A percentile compares a stretch with the other conserved stretches of the same genome.
These are phyloP conservation scores for Pipistrellus nathusii DNA, from an alignment of 2,797 vertebrate species.

Conservation along the genomic window DNA sequence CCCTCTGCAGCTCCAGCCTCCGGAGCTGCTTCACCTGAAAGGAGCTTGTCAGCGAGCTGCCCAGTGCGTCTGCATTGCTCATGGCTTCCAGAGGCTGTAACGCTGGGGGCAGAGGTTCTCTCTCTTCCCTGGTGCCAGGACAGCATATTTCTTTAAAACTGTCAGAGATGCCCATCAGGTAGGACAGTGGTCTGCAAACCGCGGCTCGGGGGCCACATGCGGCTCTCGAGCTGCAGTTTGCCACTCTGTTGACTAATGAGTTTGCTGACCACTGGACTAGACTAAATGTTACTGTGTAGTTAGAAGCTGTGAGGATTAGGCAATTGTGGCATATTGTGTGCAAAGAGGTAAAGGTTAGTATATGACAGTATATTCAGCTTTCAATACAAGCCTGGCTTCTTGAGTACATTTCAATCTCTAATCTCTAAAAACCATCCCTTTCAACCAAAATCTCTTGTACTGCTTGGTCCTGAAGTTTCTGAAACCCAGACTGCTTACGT, in stretches of 20 bases:
- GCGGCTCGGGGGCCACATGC: too few species aligned
- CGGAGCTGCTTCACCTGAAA: not conserved
- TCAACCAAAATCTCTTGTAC: not conserved
- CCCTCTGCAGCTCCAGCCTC: not conserved
- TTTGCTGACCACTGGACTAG: too few species aligned
- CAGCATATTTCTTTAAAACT: not conserved
- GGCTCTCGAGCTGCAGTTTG: too few species aligned
- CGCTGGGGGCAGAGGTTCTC: not conserved
- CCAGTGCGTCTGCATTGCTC: not conserved
- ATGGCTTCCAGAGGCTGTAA: not conserved
- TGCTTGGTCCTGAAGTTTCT: conserved; percentile 15
- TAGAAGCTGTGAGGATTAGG: too few species aligned
- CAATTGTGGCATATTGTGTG: too few species aligned
- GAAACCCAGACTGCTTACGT: not conserved
- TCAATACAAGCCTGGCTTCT: not conserved
- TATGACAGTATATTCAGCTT: not conserved
- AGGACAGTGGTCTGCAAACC: not conserved
- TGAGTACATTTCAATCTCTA: not conserved
- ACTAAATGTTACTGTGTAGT: too few species aligned
- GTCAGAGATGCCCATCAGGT: not conserved
- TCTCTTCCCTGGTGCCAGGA: not conserved
- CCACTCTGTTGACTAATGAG: too few species aligned
- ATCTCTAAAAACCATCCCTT: not conserved
- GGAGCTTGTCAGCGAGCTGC: conserved; percentile 4
- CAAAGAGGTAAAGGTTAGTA: too few species aligned